Percentiles rank a stretch among this genome's conserved stretches.
These are phyloP conservation scores for Pseudomyrmex dendroicus DNA, from an alignment of 1,140 invertebrate genomes.

Conservation along the genomic window DNA sequence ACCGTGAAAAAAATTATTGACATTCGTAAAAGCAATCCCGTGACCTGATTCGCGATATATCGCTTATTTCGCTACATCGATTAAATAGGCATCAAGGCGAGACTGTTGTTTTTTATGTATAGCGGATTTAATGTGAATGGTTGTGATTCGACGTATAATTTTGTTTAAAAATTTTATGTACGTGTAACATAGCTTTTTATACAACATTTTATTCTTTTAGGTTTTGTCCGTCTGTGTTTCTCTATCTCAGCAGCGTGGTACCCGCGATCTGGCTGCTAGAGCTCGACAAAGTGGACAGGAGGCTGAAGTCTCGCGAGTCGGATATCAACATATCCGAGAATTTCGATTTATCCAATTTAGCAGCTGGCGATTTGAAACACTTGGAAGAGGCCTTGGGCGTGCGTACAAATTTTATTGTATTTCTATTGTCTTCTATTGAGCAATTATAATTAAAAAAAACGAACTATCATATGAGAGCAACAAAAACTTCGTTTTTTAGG, in stretches of 20 bases:
- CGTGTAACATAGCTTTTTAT: neutral
- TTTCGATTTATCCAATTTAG: slow-evolving; percentile 83
- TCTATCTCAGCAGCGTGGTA: slow-evolving; percentile 92
- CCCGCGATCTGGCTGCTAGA: slow-evolving; percentile 94
- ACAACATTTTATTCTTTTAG: slow-evolving; percentile 82
- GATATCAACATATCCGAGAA: slow-evolving; percentile 85
- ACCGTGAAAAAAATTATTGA: slow-evolving; percentile 75
- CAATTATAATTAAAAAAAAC: too few species aligned
- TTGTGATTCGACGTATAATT: neutral
- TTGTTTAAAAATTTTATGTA: neutral
- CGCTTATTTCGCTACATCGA: slow-evolving; percentile 46
- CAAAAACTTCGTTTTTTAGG: slow-evolving; percentile 73
- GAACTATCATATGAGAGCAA: too few species aligned
- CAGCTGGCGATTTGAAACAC: slow-evolving; percentile 85
- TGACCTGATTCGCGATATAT: slow-evolving; percentile 55
- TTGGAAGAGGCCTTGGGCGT: slow-evolving; percentile 87
- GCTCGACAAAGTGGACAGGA: slow-evolving; percentile 91
- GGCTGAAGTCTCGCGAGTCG: slow-evolving; percentile 85
- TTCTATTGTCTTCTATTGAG: neutral
- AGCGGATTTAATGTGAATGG: too few species aligned
- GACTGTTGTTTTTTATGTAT: too few species aligned
- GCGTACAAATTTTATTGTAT: slow-evolving; percentile 47
- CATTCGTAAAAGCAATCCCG: slow-evolving; percentile 48
- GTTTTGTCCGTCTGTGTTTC: slow-evolving; percentile 95
- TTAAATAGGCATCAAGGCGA: neutral